A percentile compares a stretch with the other conserved stretches of the same genome.
Evolutionary conservation across 2,888 invertebrate genomes (phyloP).

Genomic region (Drosophila atripex): DNA sequence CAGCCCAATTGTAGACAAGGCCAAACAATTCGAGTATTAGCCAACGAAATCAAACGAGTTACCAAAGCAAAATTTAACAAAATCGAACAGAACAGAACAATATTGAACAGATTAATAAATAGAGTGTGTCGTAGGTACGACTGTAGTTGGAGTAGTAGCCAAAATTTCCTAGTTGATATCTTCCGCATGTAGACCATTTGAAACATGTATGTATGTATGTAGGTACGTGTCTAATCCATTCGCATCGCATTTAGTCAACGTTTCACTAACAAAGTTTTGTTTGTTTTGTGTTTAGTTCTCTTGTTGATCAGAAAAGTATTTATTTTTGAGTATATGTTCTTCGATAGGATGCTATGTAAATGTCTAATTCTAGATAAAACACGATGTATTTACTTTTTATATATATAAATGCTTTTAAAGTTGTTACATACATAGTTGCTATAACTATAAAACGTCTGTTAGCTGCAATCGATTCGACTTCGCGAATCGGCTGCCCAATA

Average conservation of each 20-base stretch:
- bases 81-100: slow-evolving; percentile 17
- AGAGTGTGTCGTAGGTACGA: slow-evolving; percentile 10
- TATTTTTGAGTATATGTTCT: slow-evolving; percentile 57
- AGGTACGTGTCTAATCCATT: slow-evolving; percentile 16
- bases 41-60: slow-evolving; percentile 42
- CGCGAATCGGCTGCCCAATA: slow-evolving; percentile 48
- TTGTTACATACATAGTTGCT: slow-evolving; percentile 61
- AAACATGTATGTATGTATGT: neutral
- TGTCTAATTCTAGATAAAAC: slow-evolving; percentile 48
- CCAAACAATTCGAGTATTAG: slow-evolving; percentile 72
- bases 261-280: slow-evolving; percentile 10
- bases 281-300: slow-evolving; percentile 45
- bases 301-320: slow-evolving; percentile 62
- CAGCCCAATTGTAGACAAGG: slow-evolving; percentile 59
- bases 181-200: slow-evolving; percentile 41
- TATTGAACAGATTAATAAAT: slow-evolving; percentile 30
- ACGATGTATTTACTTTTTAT: slow-evolving; percentile 54
- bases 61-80: slow-evolving; percentile 65
- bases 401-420: slow-evolving; percentile 57
- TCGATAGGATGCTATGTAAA: slow-evolving; percentile 38
- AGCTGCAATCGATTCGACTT: slow-evolving; percentile 27
- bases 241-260: slow-evolving; percentile 31
- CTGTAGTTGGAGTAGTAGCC: slow-evolving; percentile 69
- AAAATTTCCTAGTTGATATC: slow-evolving; percentile 49
- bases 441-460: slow-evolving; percentile 41